Evolutionary conservation across 2,797 vertebrate species (phyloP), one percentile per base, ranked within the genome.

Genomic region (Alectoris magna): DNA sequence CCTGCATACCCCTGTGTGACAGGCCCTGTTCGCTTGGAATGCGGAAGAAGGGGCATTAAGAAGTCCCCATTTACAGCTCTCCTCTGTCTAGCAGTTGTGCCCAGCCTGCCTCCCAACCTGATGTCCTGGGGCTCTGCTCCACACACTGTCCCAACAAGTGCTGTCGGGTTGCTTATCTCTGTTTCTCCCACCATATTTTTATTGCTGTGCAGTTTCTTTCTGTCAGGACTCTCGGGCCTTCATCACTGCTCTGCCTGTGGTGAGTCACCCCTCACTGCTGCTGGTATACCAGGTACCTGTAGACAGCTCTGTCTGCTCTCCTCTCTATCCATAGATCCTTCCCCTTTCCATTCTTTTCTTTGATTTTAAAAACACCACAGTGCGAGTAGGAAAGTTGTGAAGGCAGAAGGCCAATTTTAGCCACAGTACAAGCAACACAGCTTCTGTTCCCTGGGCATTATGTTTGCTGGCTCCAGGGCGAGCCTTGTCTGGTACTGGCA

Each of bases 371-470:
- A 88, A 66, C n/a, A 39, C 39, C 73, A 1, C 7, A 64, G 31
- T 55, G 22, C 67, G 92, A 83, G 38, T 49, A 87, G 56, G 62
- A 66, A 91, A 90, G 74, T 90, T 87, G 83, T 91, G 88, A 93
- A 94, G 89, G 87, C 72, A 79, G 87, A 91, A 93, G 85, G 91
- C 68, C 53, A 84, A 60, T 96, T 95, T 95, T 92, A 94, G 92
- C 91, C 27, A 0, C 26, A 51, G 85, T 91, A 84, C 70, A 88
- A 91, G 91, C 83, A 87, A 87, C 34, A 58, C 46, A 93, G 43
- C 88, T 95, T 96, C 90, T 95, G 92, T 95, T 95, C 71, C 88
- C 87, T 88, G 89, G 94, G 93, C 48, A 74, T 96, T 96, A 87
- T 88, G 92, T 95, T 96, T 91, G 91, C 89, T 95, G 82, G 94